A percentile compares a stretch with the other conserved stretches of the same genome.
Conservation (phyloP, 1,140 invertebrate species). For the Megalonaias nervosa region DNA sequence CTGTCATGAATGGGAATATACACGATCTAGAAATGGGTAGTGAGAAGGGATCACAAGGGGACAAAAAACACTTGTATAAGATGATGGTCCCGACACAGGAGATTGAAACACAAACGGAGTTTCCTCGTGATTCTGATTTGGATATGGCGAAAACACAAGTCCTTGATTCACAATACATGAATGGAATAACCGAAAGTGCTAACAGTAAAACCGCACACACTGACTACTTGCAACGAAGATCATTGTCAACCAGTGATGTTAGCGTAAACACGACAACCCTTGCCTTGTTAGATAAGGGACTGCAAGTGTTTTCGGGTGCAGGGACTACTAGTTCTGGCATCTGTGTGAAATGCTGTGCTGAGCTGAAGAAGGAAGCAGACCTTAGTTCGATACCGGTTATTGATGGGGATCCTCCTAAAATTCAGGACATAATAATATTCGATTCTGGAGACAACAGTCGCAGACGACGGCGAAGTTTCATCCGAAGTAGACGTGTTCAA, state of each 20-base stretch:
- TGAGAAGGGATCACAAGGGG: no score
- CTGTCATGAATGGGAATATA: neutral
- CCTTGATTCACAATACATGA: no score
- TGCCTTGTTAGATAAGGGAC: slow-evolving; percentile 10
- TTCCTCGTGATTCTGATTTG: neutral
- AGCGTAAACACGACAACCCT: neutral
- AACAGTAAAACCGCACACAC: neutral
- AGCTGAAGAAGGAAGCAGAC: slow-evolving; percentile 37
- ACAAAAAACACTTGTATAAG: no score
- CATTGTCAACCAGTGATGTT: neutral
- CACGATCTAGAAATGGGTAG: no score
- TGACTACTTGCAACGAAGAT: neutral
- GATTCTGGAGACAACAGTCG: slow-evolving; percentile 32
- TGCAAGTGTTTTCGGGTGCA: slow-evolving; percentile 27
- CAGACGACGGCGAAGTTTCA: slow-evolving; percentile 42
- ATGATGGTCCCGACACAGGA: neutral
- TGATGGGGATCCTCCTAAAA: slow-evolving; percentile 36
- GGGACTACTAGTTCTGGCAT: slow-evolving; percentile 28
- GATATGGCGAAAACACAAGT: neutral
- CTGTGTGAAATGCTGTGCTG: slow-evolving; percentile 46
- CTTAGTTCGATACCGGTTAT: slow-evolving; percentile 27
- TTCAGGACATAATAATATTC: slow-evolving; percentile 47
- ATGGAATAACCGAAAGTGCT: slow-evolving; percentile 7
- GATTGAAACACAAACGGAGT: neutral
- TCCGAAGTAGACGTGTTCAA: slow-evolving; percentile 60